Evolutionary conservation across 2,888 invertebrate genomes (phyloP), one percentile per base, ranked within the genome.

Genomic region (Chromoteleia sp.): DNA sequence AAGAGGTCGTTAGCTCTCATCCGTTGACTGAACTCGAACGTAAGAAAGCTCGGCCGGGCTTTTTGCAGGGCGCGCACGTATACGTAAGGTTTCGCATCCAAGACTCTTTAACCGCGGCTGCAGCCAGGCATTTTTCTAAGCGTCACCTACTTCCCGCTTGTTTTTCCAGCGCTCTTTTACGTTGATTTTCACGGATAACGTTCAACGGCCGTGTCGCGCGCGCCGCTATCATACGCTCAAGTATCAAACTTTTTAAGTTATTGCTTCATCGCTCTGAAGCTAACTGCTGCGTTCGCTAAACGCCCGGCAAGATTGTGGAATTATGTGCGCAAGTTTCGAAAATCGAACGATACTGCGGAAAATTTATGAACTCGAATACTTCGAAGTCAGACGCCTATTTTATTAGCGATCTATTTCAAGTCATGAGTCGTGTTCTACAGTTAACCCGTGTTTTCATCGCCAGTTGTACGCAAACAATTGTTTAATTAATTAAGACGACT

Each of bases 11-110:
- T 79, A 79, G 76, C 82, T 74, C 68, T 77, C 61, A 33, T 68
- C 56, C 80, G 74, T 75, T 68, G 80, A 70, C 74, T 80, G 56
- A 63, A 63, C 75, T 75, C 65, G 41, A 67, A 71, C 71, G 59
- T 82, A 79, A 82, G 78, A 82, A 82, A 79, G 73, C 75, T 68
- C 70, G 33, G 71, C 19, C 56, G 50, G 63, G 75, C 59, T 76
- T 82, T 84, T 84, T 84, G 54, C 80, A 75, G 59, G 81, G 56
- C 79, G 68, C 65, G 74, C 79, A 81, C 76, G 80, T 80, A 74
- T 83, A 59, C 74, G 77, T 78, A 81, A 52, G 82, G 82, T 80
- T 77, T 82, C 75, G 63, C 71, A 76, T 76, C 59, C 73, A 50
- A 63, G 58, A 61, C 63, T 78, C 77, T 71, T 76, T 76, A 67